phyloP scores from a whole-genome alignment of 2,888 invertebrate genomes.

The Lottia scabra region DNA sequence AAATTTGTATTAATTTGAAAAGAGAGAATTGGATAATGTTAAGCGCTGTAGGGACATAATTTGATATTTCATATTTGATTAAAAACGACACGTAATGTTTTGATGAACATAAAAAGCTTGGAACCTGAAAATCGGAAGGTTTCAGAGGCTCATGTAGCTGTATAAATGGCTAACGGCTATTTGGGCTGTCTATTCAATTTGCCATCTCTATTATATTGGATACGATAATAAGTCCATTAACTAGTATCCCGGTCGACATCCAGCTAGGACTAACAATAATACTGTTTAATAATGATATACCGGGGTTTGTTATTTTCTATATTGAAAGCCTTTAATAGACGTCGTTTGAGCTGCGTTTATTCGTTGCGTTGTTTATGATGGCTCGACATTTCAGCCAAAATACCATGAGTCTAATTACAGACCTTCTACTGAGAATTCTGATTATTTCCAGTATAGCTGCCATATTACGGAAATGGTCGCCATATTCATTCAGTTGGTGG shows the following conservation, averaged over 20 bases:
- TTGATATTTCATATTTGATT: too few species aligned
- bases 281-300: not conserved
- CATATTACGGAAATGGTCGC: too few species aligned
- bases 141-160: too few species aligned
- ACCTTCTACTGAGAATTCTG: too few species aligned
- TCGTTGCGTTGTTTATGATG: too few species aligned
- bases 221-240: not conserved
- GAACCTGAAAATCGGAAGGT: not conserved
- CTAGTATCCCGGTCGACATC: not conserved
- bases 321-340: not conserved
- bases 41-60: too few species aligned
- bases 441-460: too few species aligned
- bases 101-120: not conserved
- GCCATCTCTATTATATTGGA: not conserved
- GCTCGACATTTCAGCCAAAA: too few species aligned
- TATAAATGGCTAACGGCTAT: not conserved
- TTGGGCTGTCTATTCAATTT: not conserved
- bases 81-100: not conserved
- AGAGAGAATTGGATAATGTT: too few species aligned
- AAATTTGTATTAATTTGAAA: too few species aligned
- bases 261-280: constrained; percentile 2
- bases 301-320: not conserved
- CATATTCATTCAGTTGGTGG: too few species aligned
- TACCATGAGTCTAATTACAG: too few species aligned
- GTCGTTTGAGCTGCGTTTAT: not conserved